These are phyloP conservation scores for Gortyna flavago DNA, from an alignment of 2,888 invertebrate species.

Conservation along the genomic window DNA sequence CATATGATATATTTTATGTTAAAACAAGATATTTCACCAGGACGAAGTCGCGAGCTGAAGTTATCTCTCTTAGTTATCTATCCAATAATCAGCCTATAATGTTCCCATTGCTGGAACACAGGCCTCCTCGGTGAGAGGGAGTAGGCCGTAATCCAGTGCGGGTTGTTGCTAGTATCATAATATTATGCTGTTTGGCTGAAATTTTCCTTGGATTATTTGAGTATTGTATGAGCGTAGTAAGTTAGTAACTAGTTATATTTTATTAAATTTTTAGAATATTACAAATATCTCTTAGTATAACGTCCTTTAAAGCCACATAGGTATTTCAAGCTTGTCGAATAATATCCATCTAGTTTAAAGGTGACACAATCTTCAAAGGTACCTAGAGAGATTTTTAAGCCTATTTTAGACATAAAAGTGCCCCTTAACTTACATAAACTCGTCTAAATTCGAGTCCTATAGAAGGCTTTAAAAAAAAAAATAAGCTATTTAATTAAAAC, in stretches of 20 bases:
- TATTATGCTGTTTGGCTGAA: too few relatives aligned
- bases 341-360: background rate
- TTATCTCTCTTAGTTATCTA: too few relatives aligned
- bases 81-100: too few relatives aligned
- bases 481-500: slow-evolving; percentile 1
- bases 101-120: too few relatives aligned
- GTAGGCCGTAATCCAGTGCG: too few relatives aligned
- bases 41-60: too few relatives aligned
- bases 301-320: background rate
- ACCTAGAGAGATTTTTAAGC: background rate
- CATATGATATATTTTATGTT: too few relatives aligned
- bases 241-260: too few relatives aligned
- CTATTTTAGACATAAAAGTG: background rate
- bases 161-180: background rate
- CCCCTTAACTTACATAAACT: background rate
- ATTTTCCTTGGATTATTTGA: background rate
- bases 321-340: background rate
- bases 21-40: too few relatives aligned
- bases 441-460: background rate
- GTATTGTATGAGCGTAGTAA: too few relatives aligned
- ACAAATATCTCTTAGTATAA: background rate
- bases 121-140: too few relatives aligned
- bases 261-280: too few relatives aligned
- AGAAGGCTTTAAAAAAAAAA: background rate
- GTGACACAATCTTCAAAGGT: background rate